Percentiles rank a stretch among this genome's conserved stretches.
Evolutionary conservation across 2,797 vertebrate species (phyloP).

Genomic region (Xyrichtys novacula): DNA sequence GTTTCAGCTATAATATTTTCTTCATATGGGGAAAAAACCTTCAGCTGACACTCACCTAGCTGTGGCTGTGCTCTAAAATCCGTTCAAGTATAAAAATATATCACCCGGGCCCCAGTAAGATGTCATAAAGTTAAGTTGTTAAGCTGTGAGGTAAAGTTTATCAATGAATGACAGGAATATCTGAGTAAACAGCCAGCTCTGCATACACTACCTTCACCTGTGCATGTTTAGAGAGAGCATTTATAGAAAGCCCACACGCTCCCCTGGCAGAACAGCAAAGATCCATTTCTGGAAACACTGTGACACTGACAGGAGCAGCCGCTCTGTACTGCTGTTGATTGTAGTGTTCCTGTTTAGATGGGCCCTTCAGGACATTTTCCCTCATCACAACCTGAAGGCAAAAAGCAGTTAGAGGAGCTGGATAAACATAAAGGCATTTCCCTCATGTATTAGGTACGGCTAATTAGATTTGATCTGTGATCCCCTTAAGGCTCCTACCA

Average conservation of each 20-base stretch:
- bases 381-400: slow-evolving; percentile 64
- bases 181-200: slow-evolving; percentile 53
- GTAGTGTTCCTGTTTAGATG: slow-evolving; percentile 37
- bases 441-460: slow-evolving; percentile 63
- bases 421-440: slow-evolving; percentile 77
- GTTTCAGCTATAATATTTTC: neutral
- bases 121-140: slow-evolving; percentile 32
- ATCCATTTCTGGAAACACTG: slow-evolving; percentile 55
- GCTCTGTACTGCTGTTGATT: slow-evolving; percentile 31
- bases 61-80: neutral
- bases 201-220: slow-evolving; percentile 31
- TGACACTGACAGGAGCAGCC: slow-evolving; percentile 40
- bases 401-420: slow-evolving; percentile 67
- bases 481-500: slow-evolving; percentile 61
- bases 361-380: slow-evolving; percentile 58
- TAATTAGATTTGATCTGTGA: slow-evolving; percentile 81
- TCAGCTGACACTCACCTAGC: neutral
- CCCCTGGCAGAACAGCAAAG: slow-evolving; percentile 40
- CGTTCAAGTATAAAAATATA: neutral
- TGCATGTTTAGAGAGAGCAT: slow-evolving; percentile 35
- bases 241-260: slow-evolving; percentile 35
- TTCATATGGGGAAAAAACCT: neutral
- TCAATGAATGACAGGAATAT: slow-evolving; percentile 53
- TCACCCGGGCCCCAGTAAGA: slow-evolving; percentile 6
- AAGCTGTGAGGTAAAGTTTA: slow-evolving; percentile 42